Conservation (phyloP, 2,797 vertebrate genomes). For the Macroramphosus scolopax region DNA sequence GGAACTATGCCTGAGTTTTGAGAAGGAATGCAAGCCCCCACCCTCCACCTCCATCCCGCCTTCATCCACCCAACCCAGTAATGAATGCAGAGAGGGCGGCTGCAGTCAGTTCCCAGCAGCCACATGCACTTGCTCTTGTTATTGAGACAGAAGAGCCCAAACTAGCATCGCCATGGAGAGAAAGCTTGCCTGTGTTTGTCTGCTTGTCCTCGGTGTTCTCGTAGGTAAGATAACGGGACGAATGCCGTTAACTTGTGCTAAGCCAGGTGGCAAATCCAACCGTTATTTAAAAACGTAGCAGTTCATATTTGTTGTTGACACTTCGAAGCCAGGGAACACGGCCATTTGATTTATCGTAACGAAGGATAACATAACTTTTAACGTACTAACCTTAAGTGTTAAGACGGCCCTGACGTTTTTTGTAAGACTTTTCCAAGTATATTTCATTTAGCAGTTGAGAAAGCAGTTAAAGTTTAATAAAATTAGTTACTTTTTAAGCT, state of each 20-base stretch:
- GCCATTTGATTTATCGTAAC: too few relatives aligned
- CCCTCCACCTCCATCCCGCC: neutral
- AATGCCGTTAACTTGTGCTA: too few relatives aligned
- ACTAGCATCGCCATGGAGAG: conserved; percentile 33
- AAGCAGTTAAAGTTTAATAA: too few relatives aligned
- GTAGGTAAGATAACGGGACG: conserved; percentile 55
- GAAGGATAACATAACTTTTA: too few relatives aligned
- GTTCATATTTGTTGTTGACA: too few relatives aligned
- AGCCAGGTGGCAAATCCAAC: neutral
- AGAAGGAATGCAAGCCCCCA: conserved; percentile 8
- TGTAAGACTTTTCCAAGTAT: too few relatives aligned
- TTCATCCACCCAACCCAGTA: conserved; percentile 16
- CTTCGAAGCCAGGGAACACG: too few relatives aligned
- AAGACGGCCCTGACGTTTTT: too few relatives aligned
- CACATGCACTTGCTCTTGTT: conserved; percentile 37
- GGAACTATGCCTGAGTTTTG: neutral
- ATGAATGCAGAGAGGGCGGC: conserved; percentile 21
- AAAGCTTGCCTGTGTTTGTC: conserved; percentile 1
- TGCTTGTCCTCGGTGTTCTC: conserved; percentile 32
- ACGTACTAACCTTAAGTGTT: too few relatives aligned
- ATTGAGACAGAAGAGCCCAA: neutral
- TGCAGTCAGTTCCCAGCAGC: conserved; percentile 30
- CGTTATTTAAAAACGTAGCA: too few relatives aligned
- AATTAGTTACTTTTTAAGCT: too few relatives aligned
- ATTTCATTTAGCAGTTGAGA: too few relatives aligned